Evolutionary conservation across 2,113 vertebrate genomes (phyloP).

Genomic region (Hepsetus odoe): DNA sequence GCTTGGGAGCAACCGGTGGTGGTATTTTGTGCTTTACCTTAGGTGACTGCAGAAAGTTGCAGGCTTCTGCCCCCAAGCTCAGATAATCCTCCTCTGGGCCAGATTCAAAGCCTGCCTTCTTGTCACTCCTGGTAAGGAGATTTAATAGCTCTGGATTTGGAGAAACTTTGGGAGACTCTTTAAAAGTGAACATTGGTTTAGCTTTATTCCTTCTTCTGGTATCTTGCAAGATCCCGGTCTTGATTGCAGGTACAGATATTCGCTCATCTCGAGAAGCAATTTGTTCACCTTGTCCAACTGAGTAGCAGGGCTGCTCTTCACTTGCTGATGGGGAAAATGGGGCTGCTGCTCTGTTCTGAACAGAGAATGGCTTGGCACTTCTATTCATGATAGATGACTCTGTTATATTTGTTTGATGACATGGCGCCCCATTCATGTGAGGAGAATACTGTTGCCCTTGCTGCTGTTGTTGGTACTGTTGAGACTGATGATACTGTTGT

Average conservation of each 20-base stretch:
- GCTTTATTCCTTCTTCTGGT: conserved; percentile 78
- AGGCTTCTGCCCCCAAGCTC: conserved; percentile 96
- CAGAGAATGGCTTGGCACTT: conserved; percentile 85
- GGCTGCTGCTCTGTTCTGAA: conserved; percentile 71
- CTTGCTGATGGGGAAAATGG: conserved; percentile 78
- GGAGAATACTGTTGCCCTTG: conserved; percentile 46
- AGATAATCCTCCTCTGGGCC: conserved; percentile 97
- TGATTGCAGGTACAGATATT: conserved; percentile 91
- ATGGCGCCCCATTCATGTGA: conserved; percentile 79
- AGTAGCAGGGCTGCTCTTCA: conserved; percentile 80
- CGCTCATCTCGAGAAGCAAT: conserved; percentile 95
- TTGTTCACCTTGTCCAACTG: conserved; percentile 79
- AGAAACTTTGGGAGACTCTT: conserved; percentile 88
- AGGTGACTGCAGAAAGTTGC: conserved; percentile 92
- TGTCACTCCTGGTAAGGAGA: conserved; percentile 86
- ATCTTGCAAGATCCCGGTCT: conserved; percentile 87
- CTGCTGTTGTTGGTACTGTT: conserved; percentile 56
- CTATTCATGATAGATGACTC: conserved; percentile 78
- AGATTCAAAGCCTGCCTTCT: conserved; percentile 85
- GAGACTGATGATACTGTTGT: conserved; percentile 57
- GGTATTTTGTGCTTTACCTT: conserved; percentile 86
- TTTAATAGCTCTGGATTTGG: conserved; percentile 93
- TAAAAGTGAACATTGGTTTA: conserved; percentile 97
- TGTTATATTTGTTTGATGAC: conserved; percentile 73
- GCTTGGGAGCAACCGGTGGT: conserved; percentile 95